Conservation (phyloP, 2,797 vertebrate species). For the Capromys pilorides region DNA sequence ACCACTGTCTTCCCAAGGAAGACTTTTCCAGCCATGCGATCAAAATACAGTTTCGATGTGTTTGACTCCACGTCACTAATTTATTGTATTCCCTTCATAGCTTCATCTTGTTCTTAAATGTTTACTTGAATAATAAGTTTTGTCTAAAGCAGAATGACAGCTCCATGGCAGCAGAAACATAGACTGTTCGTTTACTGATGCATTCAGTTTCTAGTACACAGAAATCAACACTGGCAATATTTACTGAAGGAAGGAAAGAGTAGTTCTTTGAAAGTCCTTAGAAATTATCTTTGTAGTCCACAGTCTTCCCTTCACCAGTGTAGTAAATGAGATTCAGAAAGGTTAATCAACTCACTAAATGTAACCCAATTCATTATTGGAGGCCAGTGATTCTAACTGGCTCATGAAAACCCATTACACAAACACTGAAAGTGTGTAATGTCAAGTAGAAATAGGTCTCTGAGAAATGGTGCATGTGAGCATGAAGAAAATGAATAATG, state of each 20-base stretch:
- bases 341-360: background rate
- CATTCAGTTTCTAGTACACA: background rate
- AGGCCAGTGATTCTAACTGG: background rate
- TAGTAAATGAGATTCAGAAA: background rate
- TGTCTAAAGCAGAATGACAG: conserved; percentile 1
- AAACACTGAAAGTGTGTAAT: background rate
- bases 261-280: background rate
- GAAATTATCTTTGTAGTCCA: background rate
- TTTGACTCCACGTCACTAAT: too few relatives aligned
- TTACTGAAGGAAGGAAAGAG: background rate
- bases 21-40: background rate
- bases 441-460: background rate
- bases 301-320: background rate
- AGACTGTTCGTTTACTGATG: background rate
- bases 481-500: background rate
- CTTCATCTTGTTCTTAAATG: background rate
- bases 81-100: background rate
- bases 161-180: background rate
- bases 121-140: background rate
- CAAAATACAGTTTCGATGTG: background rate
- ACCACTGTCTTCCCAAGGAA: background rate
- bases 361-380: background rate
- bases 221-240: background rate
- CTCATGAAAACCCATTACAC: background rate
- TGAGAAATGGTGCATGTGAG: conserved; percentile 4